Evolutionary conservation across 2,888 invertebrate species (phyloP).

Genomic region (Mythimna impura): DNA sequence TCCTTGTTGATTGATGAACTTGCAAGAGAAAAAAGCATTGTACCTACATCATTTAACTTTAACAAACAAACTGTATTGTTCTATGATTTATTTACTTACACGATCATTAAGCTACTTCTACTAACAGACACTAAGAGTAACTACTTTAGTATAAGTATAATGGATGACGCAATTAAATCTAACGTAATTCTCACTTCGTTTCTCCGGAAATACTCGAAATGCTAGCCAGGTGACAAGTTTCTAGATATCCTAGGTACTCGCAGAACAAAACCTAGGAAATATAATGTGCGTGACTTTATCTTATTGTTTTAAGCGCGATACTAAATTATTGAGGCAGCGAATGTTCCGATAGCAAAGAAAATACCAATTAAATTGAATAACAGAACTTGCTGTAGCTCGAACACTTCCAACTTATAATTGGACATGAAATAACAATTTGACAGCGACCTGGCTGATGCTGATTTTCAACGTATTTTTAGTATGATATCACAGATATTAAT

Average conservation of each 20-base stretch:
- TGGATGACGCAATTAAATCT: slow-evolving; percentile 50
- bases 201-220: slow-evolving; percentile 58
- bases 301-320: slow-evolving; percentile 48
- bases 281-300: slow-evolving; percentile 55
- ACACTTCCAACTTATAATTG: slow-evolving; percentile 13
- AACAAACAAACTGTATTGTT: slow-evolving; percentile 37
- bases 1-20: slow-evolving; percentile 52
- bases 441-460: slow-evolving; percentile 25
- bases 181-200: slow-evolving; percentile 49
- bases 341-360: slow-evolving; percentile 35
- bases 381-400: not conserved
- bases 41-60: slow-evolving; percentile 35
- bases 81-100: slow-evolving; percentile 32
- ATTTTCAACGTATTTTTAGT: slow-evolving; percentile 7
- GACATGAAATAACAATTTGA: slow-evolving; percentile 31
- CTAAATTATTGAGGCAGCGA: slow-evolving; percentile 49
- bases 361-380: slow-evolving; percentile 38
- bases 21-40: slow-evolving; percentile 24
- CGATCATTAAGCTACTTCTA: slow-evolving; percentile 3
- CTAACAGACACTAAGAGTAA: not conserved
- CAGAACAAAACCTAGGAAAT: slow-evolving; percentile 60
- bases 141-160: slow-evolving; percentile 27
- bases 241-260: slow-evolving; percentile 48
- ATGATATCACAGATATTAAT: slow-evolving; percentile 23
- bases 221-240: slow-evolving; percentile 52